These are phyloP conservation scores for Seriola dumerili DNA, from an alignment of 2,113 vertebrate species.

Conservation along the genomic window DNA sequence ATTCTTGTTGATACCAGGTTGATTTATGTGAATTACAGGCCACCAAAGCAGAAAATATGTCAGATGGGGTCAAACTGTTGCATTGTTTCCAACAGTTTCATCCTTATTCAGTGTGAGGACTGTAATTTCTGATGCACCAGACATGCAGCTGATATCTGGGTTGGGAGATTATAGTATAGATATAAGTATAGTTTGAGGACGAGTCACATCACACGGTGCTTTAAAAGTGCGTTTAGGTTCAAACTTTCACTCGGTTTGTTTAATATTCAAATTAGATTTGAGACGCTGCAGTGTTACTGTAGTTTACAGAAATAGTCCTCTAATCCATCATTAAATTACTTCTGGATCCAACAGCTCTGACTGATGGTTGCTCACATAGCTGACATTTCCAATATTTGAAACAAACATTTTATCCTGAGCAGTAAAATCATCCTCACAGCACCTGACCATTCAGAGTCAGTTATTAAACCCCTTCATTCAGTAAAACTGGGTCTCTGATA, in stretches of 20 bases:
- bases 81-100: background rate
- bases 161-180: background rate
- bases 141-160: background rate
- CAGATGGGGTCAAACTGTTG: background rate
- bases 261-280: background rate
- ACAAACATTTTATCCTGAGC: background rate
- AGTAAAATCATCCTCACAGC: background rate
- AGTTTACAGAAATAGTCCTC: background rate
- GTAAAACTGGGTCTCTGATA: background rate
- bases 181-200: background rate
- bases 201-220: background rate
- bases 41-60: background rate
- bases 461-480: slow-evolving; percentile 24
- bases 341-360: background rate
- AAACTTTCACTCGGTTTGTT: background rate
- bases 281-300: background rate
- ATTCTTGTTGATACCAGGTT: background rate
- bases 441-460: background rate
- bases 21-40: background rate
- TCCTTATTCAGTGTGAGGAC: no score
- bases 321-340: background rate
- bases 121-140: no score
- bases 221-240: background rate
- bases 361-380: background rate
- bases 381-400: background rate